These are phyloP conservation scores for Papilio aristodemus DNA, from an alignment of 1,140 invertebrate species.

Conservation along the genomic window DNA sequence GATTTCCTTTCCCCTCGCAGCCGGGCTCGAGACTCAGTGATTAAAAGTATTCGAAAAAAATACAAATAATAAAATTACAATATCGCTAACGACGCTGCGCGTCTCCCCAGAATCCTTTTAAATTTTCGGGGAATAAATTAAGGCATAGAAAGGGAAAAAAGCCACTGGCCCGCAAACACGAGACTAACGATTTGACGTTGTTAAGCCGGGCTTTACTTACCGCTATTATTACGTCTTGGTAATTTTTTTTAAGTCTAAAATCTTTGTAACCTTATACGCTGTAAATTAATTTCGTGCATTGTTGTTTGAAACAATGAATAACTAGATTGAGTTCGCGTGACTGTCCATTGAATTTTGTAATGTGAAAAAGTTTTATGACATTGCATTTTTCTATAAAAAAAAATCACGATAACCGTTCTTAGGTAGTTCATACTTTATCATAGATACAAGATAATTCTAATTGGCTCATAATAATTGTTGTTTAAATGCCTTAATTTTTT, in stretches of 20 bases:
- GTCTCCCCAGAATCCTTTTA: slow-evolving; percentile 76
- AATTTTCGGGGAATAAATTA: slow-evolving; percentile 78
- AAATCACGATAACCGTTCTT: background rate
- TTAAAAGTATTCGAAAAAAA: slow-evolving; percentile 79
- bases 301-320: slow-evolving; percentile 11
- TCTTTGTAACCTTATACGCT: slow-evolving; percentile 17
- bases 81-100: slow-evolving; percentile 74
- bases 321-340: slow-evolving; percentile 1
- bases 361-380: background rate
- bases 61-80: slow-evolving; percentile 81
- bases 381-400: background rate
- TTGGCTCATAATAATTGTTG: too few species aligned
- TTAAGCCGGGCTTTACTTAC: slow-evolving; percentile 55
- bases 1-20: slow-evolving; percentile 69
- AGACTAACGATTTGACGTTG: slow-evolving; percentile 69
- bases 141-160: slow-evolving; percentile 65
- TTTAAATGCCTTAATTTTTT: too few species aligned
- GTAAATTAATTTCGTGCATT: slow-evolving; percentile 29
- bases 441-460: background rate
- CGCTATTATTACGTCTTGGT: slow-evolving; percentile 56
- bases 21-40: slow-evolving; percentile 61
- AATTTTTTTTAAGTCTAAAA: slow-evolving; percentile 41
- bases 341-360: slow-evolving; percentile 10
- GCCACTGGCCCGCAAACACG: slow-evolving; percentile 59
- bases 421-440: background rate